Conservation (phyloP, 2,113 vertebrate genomes). For the Albula goreensis region DNA sequence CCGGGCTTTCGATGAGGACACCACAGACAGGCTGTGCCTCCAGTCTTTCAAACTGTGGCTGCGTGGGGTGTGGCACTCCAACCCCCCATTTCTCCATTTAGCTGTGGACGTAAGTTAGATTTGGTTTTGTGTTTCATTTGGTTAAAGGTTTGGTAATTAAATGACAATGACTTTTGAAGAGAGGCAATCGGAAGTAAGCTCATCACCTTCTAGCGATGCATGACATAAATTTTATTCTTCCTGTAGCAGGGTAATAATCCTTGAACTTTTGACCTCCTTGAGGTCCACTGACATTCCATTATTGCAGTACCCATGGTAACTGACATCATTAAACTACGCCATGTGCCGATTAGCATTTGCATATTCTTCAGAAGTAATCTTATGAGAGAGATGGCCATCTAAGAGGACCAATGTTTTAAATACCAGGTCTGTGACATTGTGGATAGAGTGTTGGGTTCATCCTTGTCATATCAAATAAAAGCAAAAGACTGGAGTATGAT, state of each 20-base stretch:
- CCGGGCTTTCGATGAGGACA: not conserved
- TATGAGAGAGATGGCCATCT: not conserved
- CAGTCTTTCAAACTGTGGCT: not conserved
- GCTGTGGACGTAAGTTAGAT: not conserved
- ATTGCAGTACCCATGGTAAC: not conserved
- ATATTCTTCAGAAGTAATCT: not conserved
- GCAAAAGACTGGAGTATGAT: not conserved
- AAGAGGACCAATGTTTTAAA: too few species aligned
- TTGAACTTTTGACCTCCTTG: not conserved
- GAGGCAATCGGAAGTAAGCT: not conserved
- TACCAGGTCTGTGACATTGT: too few species aligned
- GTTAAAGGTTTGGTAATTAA: not conserved
- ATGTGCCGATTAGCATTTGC: not conserved
- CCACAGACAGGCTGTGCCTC: not conserved
- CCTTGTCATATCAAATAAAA: not conserved
- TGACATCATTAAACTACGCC: not conserved
- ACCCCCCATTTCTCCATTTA: not conserved
- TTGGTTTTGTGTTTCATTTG: not conserved
- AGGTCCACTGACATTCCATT: not conserved
- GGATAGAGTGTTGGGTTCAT: not conserved
- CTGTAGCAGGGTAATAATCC: not conserved
- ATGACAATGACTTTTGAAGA: not conserved
- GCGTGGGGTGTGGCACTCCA: not conserved
- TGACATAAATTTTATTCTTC: too few species aligned
- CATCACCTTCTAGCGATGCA: not conserved